Evolutionary conservation across 2,797 vertebrate species (phyloP), one percentile per base, ranked within the genome.

Genomic region (Trichosurus vulpecula): DNA sequence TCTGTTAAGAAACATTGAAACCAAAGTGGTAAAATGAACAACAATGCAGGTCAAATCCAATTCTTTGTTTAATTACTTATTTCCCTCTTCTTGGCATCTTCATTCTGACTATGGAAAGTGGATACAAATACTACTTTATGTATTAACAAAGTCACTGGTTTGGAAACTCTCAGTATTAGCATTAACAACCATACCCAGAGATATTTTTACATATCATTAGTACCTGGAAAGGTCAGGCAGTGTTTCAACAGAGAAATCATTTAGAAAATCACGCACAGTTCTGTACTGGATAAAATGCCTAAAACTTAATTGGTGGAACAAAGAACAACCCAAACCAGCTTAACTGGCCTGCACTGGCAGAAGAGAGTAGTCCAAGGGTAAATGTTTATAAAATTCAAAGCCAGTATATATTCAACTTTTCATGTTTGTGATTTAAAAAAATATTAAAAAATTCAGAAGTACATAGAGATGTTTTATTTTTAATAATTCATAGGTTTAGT

Each of bases 281-380:
- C 89, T 90, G 30, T 52, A 52, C 89, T 90, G 52, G 51, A 90
- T 52, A 53, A 90, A 90, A 90, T 52, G 29, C 90, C 31, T 90
- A 53, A 90, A 90, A 90, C 52, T 90, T 90, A 90, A 90, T 90
- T 90, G 51, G 90, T 90, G 90, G 52, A 90, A 90, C 90, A 52
- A 90, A 90, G 89, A 90, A 53, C 90, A 90, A 90, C 90, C 27
- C 90, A 90, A 90, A 90, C 90, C 90, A 90, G 90, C 51, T 90
- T 90, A 90, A 90, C 90, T 53, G 51, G 52, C 4, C 29, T 53
- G 52, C 29, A 10, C 74, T 81, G 74, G 41, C 74, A 47, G 19
- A 81, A 81, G 22, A 81, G 74, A 47, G 19, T 47, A 81, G 3
- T 19, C 31, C 22, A 41, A 22, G n/a, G 6, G 66, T 81, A 81